Evolutionary conservation across 2,888 invertebrate species (phyloP).

Genomic region (Dioctria rufipes): DNA sequence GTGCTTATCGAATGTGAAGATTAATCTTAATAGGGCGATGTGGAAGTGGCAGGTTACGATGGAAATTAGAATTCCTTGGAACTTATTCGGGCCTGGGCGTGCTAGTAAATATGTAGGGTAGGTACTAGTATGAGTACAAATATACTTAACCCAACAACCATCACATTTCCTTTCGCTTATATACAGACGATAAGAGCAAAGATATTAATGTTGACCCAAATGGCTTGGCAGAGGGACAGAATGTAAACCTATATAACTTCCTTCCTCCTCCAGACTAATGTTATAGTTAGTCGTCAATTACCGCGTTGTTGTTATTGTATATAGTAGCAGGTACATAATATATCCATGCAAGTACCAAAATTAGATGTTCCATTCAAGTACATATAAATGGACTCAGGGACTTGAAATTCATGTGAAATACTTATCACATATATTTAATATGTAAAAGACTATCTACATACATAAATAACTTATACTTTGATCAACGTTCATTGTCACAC

Average conservation of each 20-base stretch:
- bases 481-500: constrained; percentile 7
- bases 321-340: not conserved
- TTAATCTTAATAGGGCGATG: constrained; percentile 6
- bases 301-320: not conserved
- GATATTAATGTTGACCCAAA: not conserved
- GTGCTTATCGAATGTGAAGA: constrained; percentile 22
- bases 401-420: too few species aligned
- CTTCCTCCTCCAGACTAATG: not conserved
- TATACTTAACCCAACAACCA: not conserved
- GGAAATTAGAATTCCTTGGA: not conserved
- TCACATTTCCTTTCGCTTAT: not conserved
- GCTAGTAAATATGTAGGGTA: too few species aligned
- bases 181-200: not conserved
- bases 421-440: too few species aligned
- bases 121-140: not conserved
- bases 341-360: too few species aligned
- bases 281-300: not conserved
- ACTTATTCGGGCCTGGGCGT: not conserved
- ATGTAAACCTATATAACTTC: not conserved
- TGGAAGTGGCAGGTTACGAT: not conserved
- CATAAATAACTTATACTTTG: not conserved
- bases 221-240: not conserved
- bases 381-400: not conserved
- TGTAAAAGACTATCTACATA: not conserved
- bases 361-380: not conserved